Evolutionary conservation across 2,888 invertebrate species (phyloP).

Genomic region (Eupithecia vulgata): DNA sequence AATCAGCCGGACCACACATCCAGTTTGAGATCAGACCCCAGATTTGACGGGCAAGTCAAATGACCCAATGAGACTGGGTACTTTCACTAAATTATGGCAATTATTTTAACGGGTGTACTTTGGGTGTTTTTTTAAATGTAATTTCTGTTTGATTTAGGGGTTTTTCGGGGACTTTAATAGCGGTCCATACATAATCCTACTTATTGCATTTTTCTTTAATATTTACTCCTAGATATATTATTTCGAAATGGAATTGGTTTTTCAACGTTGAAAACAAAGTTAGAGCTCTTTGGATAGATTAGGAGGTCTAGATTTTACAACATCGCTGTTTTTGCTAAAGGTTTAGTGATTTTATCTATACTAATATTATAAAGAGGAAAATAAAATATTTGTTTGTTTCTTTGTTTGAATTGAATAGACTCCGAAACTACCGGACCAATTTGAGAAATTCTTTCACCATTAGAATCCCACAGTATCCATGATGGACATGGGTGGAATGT

Average conservation of each 20-base stretch:
- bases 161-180: not conserved
- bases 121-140: not conserved
- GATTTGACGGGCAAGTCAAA: constrained; percentile 43
- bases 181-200: not conserved
- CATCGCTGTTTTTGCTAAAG: not conserved
- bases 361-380: too few species aligned
- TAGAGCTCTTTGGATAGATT: not conserved
- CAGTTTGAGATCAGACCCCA: constrained; percentile 39
- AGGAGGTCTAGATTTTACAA: not conserved
- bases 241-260: not conserved
- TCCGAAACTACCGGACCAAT: too few species aligned
- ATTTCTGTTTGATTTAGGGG: not conserved
- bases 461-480: too few species aligned
- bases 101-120: constrained; percentile 37
- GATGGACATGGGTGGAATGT: too few species aligned
- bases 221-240: too few species aligned
- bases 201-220: not conserved
- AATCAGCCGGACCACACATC: constrained; percentile 55
- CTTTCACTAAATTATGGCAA: constrained; percentile 36
- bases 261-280: not conserved
- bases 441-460: too few species aligned
- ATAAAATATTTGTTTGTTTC: too few species aligned
- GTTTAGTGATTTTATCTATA: too few species aligned
- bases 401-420: too few species aligned
- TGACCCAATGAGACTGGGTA: constrained; percentile 31